A percentile compares a stretch with the other conserved stretches of the same genome.
Evolutionary conservation across 2,888 invertebrate species (phyloP).

Genomic region (Iselma pallidipennis): DNA sequence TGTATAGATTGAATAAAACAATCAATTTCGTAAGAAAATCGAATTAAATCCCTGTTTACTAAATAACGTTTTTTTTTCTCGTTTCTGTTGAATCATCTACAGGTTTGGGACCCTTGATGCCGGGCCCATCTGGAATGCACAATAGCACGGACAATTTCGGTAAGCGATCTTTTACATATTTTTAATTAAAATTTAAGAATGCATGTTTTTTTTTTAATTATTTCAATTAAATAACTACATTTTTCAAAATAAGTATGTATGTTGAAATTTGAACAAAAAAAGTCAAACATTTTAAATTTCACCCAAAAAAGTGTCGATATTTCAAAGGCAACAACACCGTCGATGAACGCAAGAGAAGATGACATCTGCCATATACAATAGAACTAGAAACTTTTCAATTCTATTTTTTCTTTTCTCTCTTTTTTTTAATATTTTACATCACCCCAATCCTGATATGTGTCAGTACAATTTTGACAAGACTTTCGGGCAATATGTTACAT

Average conservation of each 20-base stretch:
- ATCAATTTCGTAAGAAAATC: neutral
- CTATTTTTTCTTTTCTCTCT: conserved; percentile 15
- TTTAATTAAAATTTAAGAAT: neutral
- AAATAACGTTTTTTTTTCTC: neutral
- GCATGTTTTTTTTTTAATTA: neutral
- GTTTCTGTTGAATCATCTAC: conserved; percentile 11
- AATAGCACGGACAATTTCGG: conserved; percentile 74
- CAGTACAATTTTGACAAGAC: conserved; percentile 32
- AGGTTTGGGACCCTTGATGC: conserved; percentile 75
- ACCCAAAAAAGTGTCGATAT: conserved; percentile 1
- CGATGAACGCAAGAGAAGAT: no score
- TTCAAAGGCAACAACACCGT: no score
- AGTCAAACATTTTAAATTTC: conserved; percentile 33
- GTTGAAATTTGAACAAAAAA: conserved; percentile 7
- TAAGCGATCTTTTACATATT: conserved; percentile 40
- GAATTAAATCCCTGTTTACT: neutral
- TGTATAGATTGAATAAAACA: neutral
- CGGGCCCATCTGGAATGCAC: conserved; percentile 85
- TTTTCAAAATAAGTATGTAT: neutral
- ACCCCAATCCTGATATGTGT: conserved; percentile 17
- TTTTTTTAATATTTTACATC: conserved; percentile 38
- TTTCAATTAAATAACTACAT: neutral
- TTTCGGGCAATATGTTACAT: conserved; percentile 37
- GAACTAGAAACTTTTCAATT: conserved; percentile 9
- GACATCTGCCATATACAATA: conserved; percentile 31